A percentile compares a stretch with the other conserved stretches of the same genome.
Conservation (phyloP, 2,113 vertebrate species). For the Passer montanus region DNA sequence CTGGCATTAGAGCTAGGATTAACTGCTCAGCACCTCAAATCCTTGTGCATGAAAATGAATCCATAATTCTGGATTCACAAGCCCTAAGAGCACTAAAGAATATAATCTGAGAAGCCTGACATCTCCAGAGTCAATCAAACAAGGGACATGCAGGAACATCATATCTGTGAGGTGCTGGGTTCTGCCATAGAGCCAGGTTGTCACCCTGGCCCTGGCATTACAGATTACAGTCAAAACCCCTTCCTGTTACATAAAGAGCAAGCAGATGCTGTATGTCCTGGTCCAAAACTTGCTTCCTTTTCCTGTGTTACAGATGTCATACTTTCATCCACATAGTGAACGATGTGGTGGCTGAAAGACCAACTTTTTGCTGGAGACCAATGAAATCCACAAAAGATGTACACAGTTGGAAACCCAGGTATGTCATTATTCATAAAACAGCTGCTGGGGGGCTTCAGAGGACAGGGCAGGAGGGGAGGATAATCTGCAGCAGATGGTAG, state of each 20-base stretch:
- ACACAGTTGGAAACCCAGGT: neutral
- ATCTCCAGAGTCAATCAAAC: neutral
- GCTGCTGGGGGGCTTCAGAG: neutral
- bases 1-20: neutral
- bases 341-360: neutral
- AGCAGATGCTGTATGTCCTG: neutral
- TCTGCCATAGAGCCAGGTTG: neutral
- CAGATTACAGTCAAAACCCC: neutral
- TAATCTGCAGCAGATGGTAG: neutral
- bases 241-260: neutral
- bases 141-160: accelerated
- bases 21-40: neutral
- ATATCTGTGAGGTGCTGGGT: neutral
- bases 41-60: neutral
- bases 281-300: neutral
- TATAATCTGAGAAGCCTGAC: neutral
- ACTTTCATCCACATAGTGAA: neutral
- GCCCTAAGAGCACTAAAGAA: neutral
- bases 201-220: neutral
- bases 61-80: neutral
- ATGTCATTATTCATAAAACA: neutral
- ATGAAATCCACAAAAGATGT: neutral
- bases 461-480: neutral
- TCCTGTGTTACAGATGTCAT: neutral
- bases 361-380: neutral